Conservation (phyloP, 1,140 invertebrate species). For the Pseudomyrmex cubaensis region DNA sequence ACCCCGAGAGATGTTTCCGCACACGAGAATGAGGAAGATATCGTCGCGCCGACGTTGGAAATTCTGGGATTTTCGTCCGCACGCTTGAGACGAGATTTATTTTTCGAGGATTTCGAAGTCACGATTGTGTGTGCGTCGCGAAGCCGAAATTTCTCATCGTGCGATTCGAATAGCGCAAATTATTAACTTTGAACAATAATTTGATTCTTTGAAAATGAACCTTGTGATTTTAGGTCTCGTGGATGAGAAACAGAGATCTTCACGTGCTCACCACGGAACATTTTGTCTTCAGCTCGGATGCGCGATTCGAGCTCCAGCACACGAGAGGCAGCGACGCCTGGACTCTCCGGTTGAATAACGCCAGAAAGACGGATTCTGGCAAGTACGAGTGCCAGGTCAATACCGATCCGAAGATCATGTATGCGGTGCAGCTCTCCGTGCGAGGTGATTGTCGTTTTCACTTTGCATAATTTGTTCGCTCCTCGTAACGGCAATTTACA, state of each 20-base stretch:
- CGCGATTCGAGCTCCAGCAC: constrained; percentile 87
- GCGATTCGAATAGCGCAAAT: no score
- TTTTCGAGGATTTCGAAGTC: background rate
- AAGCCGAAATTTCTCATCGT: no score
- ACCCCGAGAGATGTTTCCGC: background rate
- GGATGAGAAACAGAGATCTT: constrained; percentile 90
- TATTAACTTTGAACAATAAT: no score
- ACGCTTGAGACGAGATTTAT: background rate
- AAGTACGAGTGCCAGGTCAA: constrained; percentile 93
- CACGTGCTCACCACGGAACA: constrained; percentile 90
- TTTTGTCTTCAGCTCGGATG: constrained; percentile 90
- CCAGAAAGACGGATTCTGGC: constrained; percentile 88
- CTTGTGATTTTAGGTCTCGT: constrained; percentile 88
- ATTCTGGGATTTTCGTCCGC: background rate
- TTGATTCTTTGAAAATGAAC: no score
- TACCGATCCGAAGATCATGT: constrained; percentile 92
- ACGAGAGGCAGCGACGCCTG: constrained; percentile 86
- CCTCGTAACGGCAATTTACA: constrained; percentile 14
- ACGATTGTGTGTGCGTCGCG: no score
- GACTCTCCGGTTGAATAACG: constrained; percentile 89
- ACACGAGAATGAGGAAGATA: background rate
- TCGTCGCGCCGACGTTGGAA: background rate
- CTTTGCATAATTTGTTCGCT: constrained; percentile 19
- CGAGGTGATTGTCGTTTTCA: constrained; percentile 84
- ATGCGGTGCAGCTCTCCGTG: constrained; percentile 88